A percentile compares a stretch with the other conserved stretches of the same genome.
Evolutionary conservation across 2,888 invertebrate species (phyloP).

Genomic region (Catocala fraxini): DNA sequence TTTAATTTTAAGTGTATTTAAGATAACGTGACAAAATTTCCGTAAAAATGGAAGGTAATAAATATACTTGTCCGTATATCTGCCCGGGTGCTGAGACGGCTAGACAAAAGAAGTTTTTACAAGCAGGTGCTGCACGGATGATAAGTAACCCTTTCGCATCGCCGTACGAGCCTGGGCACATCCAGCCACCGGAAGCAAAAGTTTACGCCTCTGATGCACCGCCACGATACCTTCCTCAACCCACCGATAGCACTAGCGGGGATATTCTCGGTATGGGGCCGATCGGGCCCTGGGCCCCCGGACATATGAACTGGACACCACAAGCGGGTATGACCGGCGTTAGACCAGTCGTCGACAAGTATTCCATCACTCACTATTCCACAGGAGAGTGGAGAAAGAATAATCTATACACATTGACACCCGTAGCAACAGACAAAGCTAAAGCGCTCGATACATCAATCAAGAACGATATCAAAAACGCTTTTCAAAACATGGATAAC

Average conservation of each 20-base stretch:
- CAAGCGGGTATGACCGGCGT: constrained; percentile 91
- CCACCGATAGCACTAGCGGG: constrained; percentile 77
- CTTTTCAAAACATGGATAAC: constrained; percentile 86
- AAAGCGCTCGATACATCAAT: constrained; percentile 59
- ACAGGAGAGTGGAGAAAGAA: constrained; percentile 91
- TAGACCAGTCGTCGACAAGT: constrained; percentile 92
- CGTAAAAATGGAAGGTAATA: constrained; percentile 57
- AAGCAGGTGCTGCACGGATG: constrained; percentile 46
- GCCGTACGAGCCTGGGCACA: constrained; percentile 72
- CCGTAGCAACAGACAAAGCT: constrained; percentile 71
- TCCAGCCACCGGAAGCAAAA: constrained; percentile 68
- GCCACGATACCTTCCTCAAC: constrained; percentile 77
- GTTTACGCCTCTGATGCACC: constrained; percentile 72
- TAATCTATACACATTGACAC: constrained; percentile 83
- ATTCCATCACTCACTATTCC: constrained; percentile 92
- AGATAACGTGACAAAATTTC: constrained; percentile 52
- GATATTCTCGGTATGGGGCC: constrained; percentile 79
- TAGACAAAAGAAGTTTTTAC: constrained; percentile 31
- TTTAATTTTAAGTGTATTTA: constrained; percentile 23
- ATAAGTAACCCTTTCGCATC: constrained; percentile 50
- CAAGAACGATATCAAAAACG: constrained; percentile 78
- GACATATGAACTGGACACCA: constrained; percentile 92
- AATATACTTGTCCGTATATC: constrained; percentile 68
- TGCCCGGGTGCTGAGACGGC: constrained; percentile 56
- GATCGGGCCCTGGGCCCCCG: constrained; percentile 92